Base-by-base conservation (phyloP, 2,888 invertebrate species). In the Cerceris rybyensis region DNA sequence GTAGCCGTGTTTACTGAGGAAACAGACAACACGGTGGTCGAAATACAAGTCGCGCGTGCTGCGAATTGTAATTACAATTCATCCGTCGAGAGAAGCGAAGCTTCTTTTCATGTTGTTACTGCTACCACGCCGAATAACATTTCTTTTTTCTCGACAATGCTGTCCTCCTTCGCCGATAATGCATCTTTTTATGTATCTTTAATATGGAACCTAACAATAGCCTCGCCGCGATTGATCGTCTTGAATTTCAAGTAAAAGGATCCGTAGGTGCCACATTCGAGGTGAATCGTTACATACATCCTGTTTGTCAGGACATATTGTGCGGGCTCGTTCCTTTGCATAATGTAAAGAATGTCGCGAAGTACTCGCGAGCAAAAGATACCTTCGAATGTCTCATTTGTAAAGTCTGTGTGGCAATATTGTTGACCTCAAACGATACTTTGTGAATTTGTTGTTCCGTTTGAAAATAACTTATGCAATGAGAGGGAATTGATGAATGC, bases 1-100 rank as follows among this genome's bases (percentile, higher is more conserved):
- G 59, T 50, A 57, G 17, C 61, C 73, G 42, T 86, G 81, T 86
- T 86, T 86, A 58, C 76, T 78, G 41, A 83, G 55, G 63, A 81
- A 85, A 85, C 84, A 84, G 41, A 72, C 71, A 59, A 74, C 70
- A 66, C 65, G 60, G 69, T 74, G 70, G 75, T 70, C 81, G 72
- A 61, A 75, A 73, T 70, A 50, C 67, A 14, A 58, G 66, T 52
- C 59, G 52, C 80, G 66, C 82, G 75, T 75, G 69, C 70, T 75
- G 54, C 72, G 76, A 84, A 82, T 83, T 42, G 70, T 58, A 75
- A 82, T 79, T 74, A 69, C 73, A 28, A 64, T 52, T 59, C 59
- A 42, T 50, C 59, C 42, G 14, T 52, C 52, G 46, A 6, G 8
- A 9, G 8, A 54, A 54, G 17, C 28, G 4, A 28, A 14, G 28